Base-by-base conservation (phyloP, 2,797 vertebrate species). In the Columba guinea region DNA sequence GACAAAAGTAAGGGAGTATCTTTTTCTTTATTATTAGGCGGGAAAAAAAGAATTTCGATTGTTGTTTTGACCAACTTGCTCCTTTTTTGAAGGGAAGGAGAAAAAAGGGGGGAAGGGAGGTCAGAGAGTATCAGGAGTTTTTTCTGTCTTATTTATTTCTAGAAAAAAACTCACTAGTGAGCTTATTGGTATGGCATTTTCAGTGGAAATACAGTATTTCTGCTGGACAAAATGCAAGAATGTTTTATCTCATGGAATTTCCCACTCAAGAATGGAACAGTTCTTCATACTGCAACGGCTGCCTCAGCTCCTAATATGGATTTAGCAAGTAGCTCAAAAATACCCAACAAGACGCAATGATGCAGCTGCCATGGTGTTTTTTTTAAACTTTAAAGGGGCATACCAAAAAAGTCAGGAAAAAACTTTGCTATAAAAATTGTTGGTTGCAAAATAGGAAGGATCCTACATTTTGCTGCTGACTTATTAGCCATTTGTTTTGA, bases 201-300 rank as follows among this genome's bases (percentile, higher is more conserved):
- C 86, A 77, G 91, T 93, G 92, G 95, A 95, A 97, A 97, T 91
- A 93, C 49, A 88, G 56, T 90, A 94, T 96, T 96, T 96, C 97
- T 95, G 73, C 90, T 94, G 97, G 97, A 97, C 89, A 94, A 88
- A 88, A 65, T 67, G 85, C 96, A 97, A 96, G 91, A 92, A 95
- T 95, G 79, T 95, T 96, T 96, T 96, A 94, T 97, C 97, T 97
- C 89, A 94, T 97, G 96, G 97, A 97, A 96, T 97, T 97, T 97
- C 96, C 88, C 93, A 94, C 91, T 97, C 91, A 95, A 96, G 82
- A 96, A 92, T 80, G 95, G 96, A 94, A 93, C 53, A 92, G 91
- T 95, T 97, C 91, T 96, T 94, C 94, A 80, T 83, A 63, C 76
- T 94, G 92, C 92, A 49, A 59, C 16, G 2, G 64, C 89, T 56